Evolutionary conservation across 2,888 invertebrate genomes (phyloP), one percentile per base, ranked within the genome.

Genomic region (Coleophora deauratella): DNA sequence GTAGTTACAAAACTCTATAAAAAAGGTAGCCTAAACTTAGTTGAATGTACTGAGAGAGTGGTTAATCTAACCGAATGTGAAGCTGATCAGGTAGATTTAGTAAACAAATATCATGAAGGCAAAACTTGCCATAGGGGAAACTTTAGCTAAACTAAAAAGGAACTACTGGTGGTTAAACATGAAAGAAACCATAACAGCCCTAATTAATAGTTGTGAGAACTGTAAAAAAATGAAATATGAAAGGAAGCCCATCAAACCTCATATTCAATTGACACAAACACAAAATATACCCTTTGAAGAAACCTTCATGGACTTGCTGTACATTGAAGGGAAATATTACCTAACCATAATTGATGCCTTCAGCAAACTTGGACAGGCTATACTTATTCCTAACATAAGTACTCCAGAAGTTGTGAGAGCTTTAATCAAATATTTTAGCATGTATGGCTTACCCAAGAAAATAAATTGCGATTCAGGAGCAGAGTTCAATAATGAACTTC

Each of bases 321-420:
- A n/a, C 28, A 51, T 52, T 9, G 48, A 51, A 37, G 40, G 41
- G 3, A 47, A 35, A 30, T 37, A 34, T 10, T 55, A 38, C 11
- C 27, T 54, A 2, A 56, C 54, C 0, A 36, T 49, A 6, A 34
- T 55, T 12, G 56, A 58, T 39, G 51, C 57, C 0, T 59, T 59
- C 35, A 57, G 52, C 27, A 57, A 59, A 46, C 14, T 58, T 38
- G 58, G 50, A 9, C 57, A 60, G 43, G 58, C 57, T 0, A 37
- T 57, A 1, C 35, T 50, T 21, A 46, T 62, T 12, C 8, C 37
- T 9, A 52, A 51, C 33, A 44, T 46, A 39, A 41, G 44, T 0
- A 56, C 57, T 6, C 51, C 53, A 1, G 55, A 57, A 51, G 46
- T 55, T n/a, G 42, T 55, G 7, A 44, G 44, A 42, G 50, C 56